Conservation (phyloP, 2,113 vertebrate species). For the Pardalotus punctatus region DNA sequence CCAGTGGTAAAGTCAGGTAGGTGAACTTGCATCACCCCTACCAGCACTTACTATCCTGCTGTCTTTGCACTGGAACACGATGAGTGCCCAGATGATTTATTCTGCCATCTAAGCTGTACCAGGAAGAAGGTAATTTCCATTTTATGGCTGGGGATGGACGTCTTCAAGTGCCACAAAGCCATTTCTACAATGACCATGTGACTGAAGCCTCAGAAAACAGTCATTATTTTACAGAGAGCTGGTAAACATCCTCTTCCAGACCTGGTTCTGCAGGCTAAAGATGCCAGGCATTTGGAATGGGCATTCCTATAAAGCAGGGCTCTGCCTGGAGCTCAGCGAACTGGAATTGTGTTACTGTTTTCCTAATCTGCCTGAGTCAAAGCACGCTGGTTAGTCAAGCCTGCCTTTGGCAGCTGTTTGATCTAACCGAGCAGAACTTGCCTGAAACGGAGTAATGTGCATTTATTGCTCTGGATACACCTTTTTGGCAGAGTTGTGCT, state of each 20-base stretch:
- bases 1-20: background rate
- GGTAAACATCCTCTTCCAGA: constrained; percentile 34
- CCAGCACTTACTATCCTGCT: background rate
- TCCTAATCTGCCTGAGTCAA: background rate
- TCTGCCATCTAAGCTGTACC: background rate
- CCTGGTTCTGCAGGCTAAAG: background rate
- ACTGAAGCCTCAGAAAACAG: background rate
- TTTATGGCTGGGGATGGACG: background rate
- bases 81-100: background rate
- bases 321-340: background rate
- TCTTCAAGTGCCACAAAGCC: background rate
- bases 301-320: background rate
- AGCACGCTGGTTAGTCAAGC: background rate
- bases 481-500: background rate
- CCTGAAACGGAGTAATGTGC: background rate
- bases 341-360: background rate
- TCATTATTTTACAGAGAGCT: background rate
- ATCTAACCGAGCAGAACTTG: background rate
- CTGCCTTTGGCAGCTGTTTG: background rate
- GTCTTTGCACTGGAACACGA: background rate
- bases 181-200: background rate
- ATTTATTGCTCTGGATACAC: background rate
- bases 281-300: background rate
- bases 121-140: constrained; percentile 44
- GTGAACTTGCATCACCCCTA: background rate